Conservation (phyloP, 2,888 invertebrate genomes). For the Onthophagus sagittarius region DNA sequence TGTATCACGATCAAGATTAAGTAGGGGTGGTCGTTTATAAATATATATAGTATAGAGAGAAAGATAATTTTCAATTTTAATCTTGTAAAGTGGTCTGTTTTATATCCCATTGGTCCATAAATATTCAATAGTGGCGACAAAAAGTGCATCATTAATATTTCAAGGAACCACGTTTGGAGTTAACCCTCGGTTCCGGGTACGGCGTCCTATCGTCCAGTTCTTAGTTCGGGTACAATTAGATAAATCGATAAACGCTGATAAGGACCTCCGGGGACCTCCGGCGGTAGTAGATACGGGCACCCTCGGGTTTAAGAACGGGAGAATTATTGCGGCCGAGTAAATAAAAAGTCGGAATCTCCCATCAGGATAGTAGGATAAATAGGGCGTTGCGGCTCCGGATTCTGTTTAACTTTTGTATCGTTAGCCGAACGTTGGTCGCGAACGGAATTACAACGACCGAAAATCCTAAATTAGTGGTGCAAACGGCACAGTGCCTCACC, state of each 20-base stretch:
- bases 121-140: not conserved
- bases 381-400: conserved; percentile 16
- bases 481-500: not conserved
- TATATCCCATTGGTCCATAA: not conserved
- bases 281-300: conserved; percentile 4
- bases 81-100: not conserved
- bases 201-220: not conserved
- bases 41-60: no score
- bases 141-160: conserved; percentile 1
- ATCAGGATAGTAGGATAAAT: conserved; percentile 22
- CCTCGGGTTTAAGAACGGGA: conserved; percentile 9
- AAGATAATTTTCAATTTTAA: no score
- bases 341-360: conserved; percentile 19
- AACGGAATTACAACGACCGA: conserved; percentile 4
- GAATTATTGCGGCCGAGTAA: conserved; percentile 15
- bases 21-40: no score
- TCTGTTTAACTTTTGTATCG: conserved; percentile 19
- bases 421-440: conserved; percentile 9
- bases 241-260: conserved; percentile 13
- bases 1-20: no score
- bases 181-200: not conserved
- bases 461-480: not conserved
- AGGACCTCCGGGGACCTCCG: conserved; percentile 6
- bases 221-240: conserved; percentile 11
- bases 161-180: not conserved